These are phyloP conservation scores for Centropus unirufus DNA, from an alignment of 2,113 vertebrate species.

Conservation along the genomic window DNA sequence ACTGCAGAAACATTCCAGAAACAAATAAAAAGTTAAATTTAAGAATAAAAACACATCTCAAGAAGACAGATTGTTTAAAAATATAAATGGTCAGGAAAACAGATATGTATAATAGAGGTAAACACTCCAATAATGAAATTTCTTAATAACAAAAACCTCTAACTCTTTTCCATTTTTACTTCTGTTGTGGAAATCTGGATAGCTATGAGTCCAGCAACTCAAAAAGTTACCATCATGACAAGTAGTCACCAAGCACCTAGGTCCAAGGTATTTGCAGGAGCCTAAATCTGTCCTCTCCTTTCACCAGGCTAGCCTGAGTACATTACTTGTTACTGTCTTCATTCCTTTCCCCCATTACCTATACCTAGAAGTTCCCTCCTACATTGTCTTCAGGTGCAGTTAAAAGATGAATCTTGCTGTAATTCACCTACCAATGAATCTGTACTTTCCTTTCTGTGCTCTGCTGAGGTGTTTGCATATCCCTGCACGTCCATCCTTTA, in stretches of 20 bases:
- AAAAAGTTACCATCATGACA: not conserved
- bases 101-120: not conserved
- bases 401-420: not conserved
- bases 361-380: not conserved
- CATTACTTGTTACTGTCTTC: not conserved
- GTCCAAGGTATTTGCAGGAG: not conserved
- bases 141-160: not conserved
- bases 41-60: not conserved
- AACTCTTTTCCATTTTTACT: not conserved
- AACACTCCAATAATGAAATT: not conserved
- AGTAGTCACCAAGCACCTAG: not conserved
- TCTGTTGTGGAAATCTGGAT: not conserved
- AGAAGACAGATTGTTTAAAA: not conserved
- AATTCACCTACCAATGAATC: not conserved
- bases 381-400: not conserved
- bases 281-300: not conserved
- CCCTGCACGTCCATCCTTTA: not conserved
- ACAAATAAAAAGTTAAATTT: not conserved
- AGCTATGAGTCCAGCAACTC: not conserved
- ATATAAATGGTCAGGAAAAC: not conserved
- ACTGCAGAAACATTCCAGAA: not conserved
- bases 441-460: not conserved
- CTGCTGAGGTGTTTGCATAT: not conserved
- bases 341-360: not conserved
- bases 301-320: not conserved